Conservation (phyloP, 1,140 invertebrate genomes). For the Drosophila kohkoa region DNA sequence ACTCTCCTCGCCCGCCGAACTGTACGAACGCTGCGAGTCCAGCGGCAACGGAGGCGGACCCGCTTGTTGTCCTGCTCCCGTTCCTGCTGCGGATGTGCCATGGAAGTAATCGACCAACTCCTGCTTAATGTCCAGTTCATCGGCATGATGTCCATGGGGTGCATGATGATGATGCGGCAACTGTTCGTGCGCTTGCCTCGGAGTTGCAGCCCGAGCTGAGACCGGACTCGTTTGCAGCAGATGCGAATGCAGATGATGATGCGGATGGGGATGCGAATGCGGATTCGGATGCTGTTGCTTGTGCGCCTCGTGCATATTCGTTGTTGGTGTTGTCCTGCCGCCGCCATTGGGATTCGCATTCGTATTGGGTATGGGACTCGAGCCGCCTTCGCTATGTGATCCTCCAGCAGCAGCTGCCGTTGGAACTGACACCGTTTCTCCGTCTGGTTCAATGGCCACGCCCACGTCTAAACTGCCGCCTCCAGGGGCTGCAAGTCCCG, state of each 20-base stretch:
- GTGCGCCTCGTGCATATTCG: conserved; percentile 79
- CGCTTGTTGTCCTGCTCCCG: neutral
- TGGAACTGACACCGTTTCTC: conserved; percentile 27
- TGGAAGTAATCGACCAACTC: conserved; percentile 80
- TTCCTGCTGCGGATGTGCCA: conserved; percentile 35
- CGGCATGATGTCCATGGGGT: conserved; percentile 45
- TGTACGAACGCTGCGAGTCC: conserved; percentile 80
- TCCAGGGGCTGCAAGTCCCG: conserved; percentile 15
- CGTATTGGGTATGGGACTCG: conserved; percentile 81
- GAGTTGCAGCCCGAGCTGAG: conserved; percentile 49
- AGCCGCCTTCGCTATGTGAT: conserved; percentile 65
- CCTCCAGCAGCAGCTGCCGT: neutral
- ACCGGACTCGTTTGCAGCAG: conserved; percentile 10
- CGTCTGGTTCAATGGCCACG: conserved; percentile 10
- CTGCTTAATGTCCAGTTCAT: conserved; percentile 79
- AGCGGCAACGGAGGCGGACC: conserved; percentile 60
- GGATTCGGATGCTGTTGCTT: conserved; percentile 75
- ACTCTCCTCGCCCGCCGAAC: conserved; percentile 76
- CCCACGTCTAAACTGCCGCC: neutral
- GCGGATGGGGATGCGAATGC: neutral
- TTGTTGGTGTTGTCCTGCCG: conserved; percentile 52
- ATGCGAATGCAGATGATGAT: conserved; percentile 51
- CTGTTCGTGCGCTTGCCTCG: conserved; percentile 68
- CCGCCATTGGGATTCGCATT: conserved; percentile 60
- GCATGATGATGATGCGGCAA: conserved; percentile 33